A percentile compares a stretch with the other conserved stretches of the same genome.
phyloP scores from a whole-genome alignment of 2,797 vertebrate genomes.

The Melanotaenia nigrans region DNA sequence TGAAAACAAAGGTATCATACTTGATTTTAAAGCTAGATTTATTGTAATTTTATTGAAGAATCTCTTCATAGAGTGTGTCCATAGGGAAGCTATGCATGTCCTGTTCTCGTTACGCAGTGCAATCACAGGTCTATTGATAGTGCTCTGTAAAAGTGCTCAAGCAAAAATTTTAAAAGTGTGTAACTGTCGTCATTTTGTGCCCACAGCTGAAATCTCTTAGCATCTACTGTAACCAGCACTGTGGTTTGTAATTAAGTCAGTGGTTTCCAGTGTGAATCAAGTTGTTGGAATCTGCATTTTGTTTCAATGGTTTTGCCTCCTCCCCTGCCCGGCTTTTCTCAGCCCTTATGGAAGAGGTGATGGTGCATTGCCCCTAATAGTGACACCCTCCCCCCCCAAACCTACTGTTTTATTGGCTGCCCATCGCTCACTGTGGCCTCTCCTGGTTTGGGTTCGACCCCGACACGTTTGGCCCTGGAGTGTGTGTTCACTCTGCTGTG shows the following conservation, averaged over 20 bases:
- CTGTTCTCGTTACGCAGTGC: constrained; percentile 79
- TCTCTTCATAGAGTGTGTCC: constrained; percentile 82
- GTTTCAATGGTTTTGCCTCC: constrained; percentile 69
- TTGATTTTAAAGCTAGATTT: constrained; percentile 82
- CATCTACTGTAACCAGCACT: constrained; percentile 84
- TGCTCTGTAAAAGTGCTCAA: constrained; percentile 85
- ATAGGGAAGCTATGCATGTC: constrained; percentile 89
- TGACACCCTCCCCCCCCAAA: constrained; percentile 23
- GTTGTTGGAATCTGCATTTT: constrained; percentile 82
- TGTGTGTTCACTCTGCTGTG: constrained; percentile 55
- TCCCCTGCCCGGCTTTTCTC: constrained; percentile 66
- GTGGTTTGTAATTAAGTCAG: constrained; percentile 84
- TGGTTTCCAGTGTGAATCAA: constrained; percentile 83
- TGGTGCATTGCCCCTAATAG: constrained; percentile 67
- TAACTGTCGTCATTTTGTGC: constrained; percentile 85
- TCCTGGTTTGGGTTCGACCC: constrained; percentile 37
- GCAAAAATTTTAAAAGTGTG: constrained; percentile 83
- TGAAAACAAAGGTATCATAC: constrained; percentile 75
- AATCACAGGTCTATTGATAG: constrained; percentile 81
- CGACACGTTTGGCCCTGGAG: constrained; percentile 11
- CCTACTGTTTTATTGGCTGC: constrained; percentile 58
- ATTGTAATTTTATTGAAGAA: constrained; percentile 80
- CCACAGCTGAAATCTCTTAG: constrained; percentile 84
- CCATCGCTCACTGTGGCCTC: constrained; percentile 44
- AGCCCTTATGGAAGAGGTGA: constrained; percentile 63